Conservation (phyloP, 1,140 invertebrate species). For the Pachyrhynchus sulphureomaculatus region DNA sequence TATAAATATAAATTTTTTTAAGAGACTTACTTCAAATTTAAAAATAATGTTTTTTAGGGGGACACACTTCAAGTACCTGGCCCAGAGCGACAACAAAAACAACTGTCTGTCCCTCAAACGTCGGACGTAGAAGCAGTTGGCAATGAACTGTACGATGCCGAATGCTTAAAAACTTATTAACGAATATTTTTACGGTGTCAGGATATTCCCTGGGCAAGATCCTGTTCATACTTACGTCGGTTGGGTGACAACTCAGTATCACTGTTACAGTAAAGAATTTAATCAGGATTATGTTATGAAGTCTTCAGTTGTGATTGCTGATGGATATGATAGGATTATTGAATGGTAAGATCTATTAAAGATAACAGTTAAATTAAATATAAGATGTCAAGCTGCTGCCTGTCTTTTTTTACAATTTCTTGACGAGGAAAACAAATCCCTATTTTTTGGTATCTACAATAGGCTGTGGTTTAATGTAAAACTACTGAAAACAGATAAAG, state of each 20-base stretch:
- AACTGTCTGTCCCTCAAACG: slow-evolving; percentile 67
- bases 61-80: slow-evolving; percentile 59
- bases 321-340: slow-evolving; percentile 71
- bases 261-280: slow-evolving; percentile 85
- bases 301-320: slow-evolving; percentile 80
- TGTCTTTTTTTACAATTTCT: too few species aligned
- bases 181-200: slow-evolving; percentile 91
- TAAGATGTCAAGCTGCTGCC: too few species aligned
- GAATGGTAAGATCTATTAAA: slow-evolving; percentile 65
- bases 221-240: slow-evolving; percentile 96
- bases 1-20: too few species aligned
- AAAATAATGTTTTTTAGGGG: slow-evolving; percentile 30
- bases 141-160: slow-evolving; percentile 81
- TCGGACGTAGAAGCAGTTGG: slow-evolving; percentile 73
- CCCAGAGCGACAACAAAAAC: slow-evolving; percentile 71
- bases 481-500: too few species aligned
- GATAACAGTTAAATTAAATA: too few species aligned
- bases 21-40: slow-evolving; percentile 74
- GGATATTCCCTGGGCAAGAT: slow-evolving; percentile 96
- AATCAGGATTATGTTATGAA: slow-evolving; percentile 85
- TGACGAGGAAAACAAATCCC: too few species aligned
- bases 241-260: slow-evolving; percentile 99
- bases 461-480: too few species aligned
- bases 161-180: slow-evolving; percentile 90
- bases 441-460: too few species aligned